Percentiles rank a stretch among this genome's conserved stretches.
Evolutionary conservation across 2,797 vertebrate genomes (phyloP).

Genomic region (Pseudomugil gertrudae): DNA sequence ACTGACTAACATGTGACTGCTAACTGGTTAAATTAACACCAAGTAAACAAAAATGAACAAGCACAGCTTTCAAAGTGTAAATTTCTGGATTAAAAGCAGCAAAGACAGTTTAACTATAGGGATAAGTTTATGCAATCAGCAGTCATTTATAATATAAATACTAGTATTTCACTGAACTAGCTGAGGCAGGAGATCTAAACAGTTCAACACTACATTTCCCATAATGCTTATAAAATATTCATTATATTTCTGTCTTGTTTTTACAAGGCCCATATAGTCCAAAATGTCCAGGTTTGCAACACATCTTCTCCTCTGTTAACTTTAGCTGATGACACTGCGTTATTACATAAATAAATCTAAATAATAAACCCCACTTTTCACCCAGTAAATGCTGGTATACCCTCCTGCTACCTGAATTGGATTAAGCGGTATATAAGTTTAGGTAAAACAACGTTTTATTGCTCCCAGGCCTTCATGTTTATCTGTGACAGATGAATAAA

Average conservation of each 20-base stretch:
- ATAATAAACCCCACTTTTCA: too few species aligned
- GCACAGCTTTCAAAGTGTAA: slow-evolving; percentile 2
- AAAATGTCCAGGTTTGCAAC: background rate
- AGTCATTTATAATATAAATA: too few species aligned
- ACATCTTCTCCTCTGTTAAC: background rate
- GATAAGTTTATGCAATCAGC: too few species aligned
- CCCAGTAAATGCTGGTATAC: too few species aligned
- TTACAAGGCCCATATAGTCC: background rate
- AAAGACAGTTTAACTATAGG: background rate
- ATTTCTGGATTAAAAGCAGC: background rate
- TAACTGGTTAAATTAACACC: background rate
- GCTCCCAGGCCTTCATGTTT: slow-evolving; percentile 25
- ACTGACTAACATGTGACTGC: background rate
- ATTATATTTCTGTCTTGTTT: background rate
- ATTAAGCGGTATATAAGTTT: too few species aligned
- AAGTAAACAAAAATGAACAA: background rate
- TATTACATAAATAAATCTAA: too few species aligned
- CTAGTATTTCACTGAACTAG: too few species aligned
- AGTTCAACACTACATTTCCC: background rate
- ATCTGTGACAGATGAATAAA: slow-evolving; percentile 66
- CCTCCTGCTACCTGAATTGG: too few species aligned
- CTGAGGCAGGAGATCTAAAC: slow-evolving; percentile 3
- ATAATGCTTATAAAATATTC: background rate
- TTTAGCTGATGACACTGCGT: background rate
- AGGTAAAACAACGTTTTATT: too few species aligned